phyloP scores from a whole-genome alignment of 2,888 invertebrate genomes.

The Poecilobothrus nobilitatus region DNA sequence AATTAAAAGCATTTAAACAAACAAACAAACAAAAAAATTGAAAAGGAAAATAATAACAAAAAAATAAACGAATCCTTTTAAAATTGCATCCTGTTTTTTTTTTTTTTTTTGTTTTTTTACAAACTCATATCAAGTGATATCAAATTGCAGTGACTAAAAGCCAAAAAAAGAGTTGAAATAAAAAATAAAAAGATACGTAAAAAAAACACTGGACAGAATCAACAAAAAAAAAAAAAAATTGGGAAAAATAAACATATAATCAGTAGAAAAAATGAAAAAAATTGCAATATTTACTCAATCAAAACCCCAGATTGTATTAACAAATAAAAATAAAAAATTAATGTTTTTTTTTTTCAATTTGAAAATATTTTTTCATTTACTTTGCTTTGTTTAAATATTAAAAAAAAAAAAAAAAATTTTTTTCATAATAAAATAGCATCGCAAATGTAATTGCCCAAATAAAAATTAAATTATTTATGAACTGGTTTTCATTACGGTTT shows the following conservation, averaged over 20 bases:
- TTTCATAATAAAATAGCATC: not conserved
- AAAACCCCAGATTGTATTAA: slow-evolving; percentile 1
- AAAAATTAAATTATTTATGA: no score
- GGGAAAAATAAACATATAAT: no score
- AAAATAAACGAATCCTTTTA: not conserved
- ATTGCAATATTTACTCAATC: not conserved
- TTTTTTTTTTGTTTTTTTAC: not conserved
- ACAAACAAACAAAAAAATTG: not conserved
- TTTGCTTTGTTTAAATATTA: not conserved
- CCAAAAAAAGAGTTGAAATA: not conserved
- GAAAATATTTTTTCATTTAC: no score
- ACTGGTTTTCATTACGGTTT: no score
- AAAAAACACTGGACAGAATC: not conserved
- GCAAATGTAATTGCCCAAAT: not conserved
- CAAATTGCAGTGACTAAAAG: not conserved
- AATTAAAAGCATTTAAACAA: not conserved
- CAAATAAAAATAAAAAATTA: not conserved
- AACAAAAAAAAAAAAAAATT: not conserved
- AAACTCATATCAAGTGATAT: not conserved
- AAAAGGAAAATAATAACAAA: not conserved
- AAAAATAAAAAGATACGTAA: no score
- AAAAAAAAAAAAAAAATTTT: not conserved
- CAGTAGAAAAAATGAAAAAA: not conserved
- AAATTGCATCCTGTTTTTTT: not conserved
- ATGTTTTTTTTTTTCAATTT: not conserved